phyloP scores from a whole-genome alignment of 2,797 vertebrate species.

The Pseudochirops cupreus region DNA sequence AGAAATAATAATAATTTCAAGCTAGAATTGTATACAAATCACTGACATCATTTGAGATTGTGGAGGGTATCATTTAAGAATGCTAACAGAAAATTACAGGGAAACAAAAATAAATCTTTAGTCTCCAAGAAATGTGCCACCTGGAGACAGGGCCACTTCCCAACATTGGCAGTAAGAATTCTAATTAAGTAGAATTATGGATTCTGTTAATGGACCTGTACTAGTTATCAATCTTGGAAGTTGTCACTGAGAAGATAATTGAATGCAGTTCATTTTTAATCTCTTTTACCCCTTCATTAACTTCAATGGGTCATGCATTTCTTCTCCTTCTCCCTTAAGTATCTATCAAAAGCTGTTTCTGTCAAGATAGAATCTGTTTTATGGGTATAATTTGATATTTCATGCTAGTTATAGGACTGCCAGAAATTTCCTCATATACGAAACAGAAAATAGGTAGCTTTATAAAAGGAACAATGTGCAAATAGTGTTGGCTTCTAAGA shows the following conservation, averaged over 20 bases:
- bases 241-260: background rate
- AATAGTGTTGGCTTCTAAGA: background rate
- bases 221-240: background rate
- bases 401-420: slow-evolving; percentile 21
- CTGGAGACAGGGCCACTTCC: background rate
- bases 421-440: slow-evolving; percentile 9
- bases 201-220: background rate
- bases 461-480: slow-evolving; percentile 16
- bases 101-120: background rate
- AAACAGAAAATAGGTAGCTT: slow-evolving; percentile 31
- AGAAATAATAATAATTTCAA: background rate
- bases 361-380: slow-evolving; percentile 14
- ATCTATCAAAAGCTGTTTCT: background rate
- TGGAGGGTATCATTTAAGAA: background rate
- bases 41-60: background rate
- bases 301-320: background rate
- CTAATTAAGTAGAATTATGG: background rate
- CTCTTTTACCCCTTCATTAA: background rate
- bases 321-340: background rate
- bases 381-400: background rate
- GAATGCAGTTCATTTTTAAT: background rate
- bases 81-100: background rate
- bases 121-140: background rate
- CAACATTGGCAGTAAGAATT: background rate
- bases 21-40: background rate